phyloP scores from a whole-genome alignment of 2,113 vertebrate genomes.

The Misgurnus mizolepis region DNA sequence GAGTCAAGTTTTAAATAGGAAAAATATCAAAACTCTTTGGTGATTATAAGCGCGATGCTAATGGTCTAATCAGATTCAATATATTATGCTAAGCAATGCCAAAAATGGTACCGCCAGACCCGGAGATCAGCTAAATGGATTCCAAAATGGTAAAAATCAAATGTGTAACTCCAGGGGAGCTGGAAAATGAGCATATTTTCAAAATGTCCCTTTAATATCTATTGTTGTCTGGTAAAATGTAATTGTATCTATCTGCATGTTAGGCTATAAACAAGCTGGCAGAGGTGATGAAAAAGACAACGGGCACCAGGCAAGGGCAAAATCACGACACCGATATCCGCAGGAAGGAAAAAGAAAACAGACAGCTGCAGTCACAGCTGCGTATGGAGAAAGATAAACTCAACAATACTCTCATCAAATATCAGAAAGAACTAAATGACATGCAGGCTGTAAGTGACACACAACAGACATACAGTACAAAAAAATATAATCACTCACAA shows the following conservation, averaged over 20 bases:
- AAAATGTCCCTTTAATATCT: background rate
- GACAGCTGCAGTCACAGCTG: slow-evolving; percentile 92
- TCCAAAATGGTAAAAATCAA: too few relatives aligned
- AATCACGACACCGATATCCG: slow-evolving; percentile 84
- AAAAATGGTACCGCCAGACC: too few relatives aligned
- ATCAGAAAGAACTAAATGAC: slow-evolving; percentile 91
- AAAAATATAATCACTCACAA: too few relatives aligned
- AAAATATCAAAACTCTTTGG: too few relatives aligned
- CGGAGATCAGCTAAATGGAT: too few relatives aligned
- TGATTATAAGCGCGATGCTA: too few relatives aligned
- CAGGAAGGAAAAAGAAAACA: slow-evolving; percentile 93
- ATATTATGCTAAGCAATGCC: too few relatives aligned
- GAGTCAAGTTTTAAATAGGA: too few relatives aligned
- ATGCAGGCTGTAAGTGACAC: slow-evolving; percentile 91
- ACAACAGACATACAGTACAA: background rate
- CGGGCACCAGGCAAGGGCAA: slow-evolving; percentile 65
- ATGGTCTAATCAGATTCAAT: too few relatives aligned
- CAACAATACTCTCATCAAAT: slow-evolving; percentile 91
- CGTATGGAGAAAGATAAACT: slow-evolving; percentile 90
- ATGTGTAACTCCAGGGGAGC: too few relatives aligned
- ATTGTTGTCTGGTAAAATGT: background rate
- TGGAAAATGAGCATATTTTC: too few relatives aligned
- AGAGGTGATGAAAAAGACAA: slow-evolving; percentile 93
- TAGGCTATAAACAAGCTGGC: slow-evolving; percentile 95
- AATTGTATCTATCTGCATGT: background rate